Evolutionary conservation across 1,140 invertebrate genomes (phyloP), one percentile per base, ranked within the genome.

Genomic region (Ylistrum balloti): DNA sequence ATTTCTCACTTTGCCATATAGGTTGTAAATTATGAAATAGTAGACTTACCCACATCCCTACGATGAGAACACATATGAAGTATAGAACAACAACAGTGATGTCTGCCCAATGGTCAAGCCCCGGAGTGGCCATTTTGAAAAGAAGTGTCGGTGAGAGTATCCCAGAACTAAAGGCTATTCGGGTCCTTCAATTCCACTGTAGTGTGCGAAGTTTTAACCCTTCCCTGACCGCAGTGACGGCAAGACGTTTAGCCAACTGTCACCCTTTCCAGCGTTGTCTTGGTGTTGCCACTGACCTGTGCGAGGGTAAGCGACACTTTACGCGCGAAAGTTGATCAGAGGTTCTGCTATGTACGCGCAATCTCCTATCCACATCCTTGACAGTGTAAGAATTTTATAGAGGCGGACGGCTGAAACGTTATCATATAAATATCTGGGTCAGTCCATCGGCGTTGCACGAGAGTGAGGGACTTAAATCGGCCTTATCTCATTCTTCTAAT

Each of bases 41-140:
- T 45, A 35, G 17, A 94, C 95, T 94, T 93, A 96, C 96, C 95
- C 95, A 96, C 48, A 96, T 91, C 87, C 96, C 96, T 9, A 96
- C 95, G 33, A 89, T 93, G 20, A 96, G 87, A 5, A 96, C 94
- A 20, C 95, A 86, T 0, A 96, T 85, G 90, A 96, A 96, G 90
- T 96, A 96, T 20, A 95, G 28, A 33, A 94, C 95, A 11, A 96
- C 94, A 22, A 96, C 95, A 0, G 94, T 87, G 87, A 96, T 96
- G 90, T 96, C 96, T 33, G 94, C 93, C 95, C 96, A 96, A 86
- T 96, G 95, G 45, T 94, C 91, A 17, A 95, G 89, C 0, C 95
- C 95, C 86, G 90, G 93, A 0, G 92, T 92, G 0, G 86, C 87
- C 88, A 90, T 93, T 88, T 0, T 87, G 28, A 45, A 22, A 28